Evolutionary conservation across 2,113 vertebrate genomes (phyloP), one percentile per base, ranked within the genome.

Genomic region (Sebastes fasciatus): DNA sequence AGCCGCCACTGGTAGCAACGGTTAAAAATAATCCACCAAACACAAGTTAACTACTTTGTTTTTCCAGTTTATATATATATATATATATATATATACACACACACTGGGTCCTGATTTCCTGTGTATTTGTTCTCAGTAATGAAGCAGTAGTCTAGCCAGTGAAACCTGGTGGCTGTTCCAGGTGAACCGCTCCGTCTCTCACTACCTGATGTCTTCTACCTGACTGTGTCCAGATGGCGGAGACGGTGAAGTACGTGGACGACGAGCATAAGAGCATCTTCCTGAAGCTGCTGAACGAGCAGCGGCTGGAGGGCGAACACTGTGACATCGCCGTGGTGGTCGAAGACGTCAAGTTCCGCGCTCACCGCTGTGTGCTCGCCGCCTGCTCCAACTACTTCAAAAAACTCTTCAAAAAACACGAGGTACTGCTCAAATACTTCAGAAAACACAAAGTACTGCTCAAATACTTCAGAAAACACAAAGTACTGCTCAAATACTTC

Each of bases 321-420:
- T 99, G 98, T 60, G 98, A 99, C 91, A 99, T 99, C 34, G 98
- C 98, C 1, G 98, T 99, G 0, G 97, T 99, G 16, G 98, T 99
- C 1, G 98, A 99, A 81, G 98, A 99, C 88, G 98, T 99, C 21
- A 99, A 99, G 88, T 99, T 99, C 91, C 88, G 97, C 34, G 98
- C 98, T 45, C 98, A 99, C 82, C 95, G 98, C 74, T 99, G 98
- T 0, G 98, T 99, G 5, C 96, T 99, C 3, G 98, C 98, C 0
- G 98, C 98, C 66, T 99, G 98, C 93, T 99, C 98, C 93, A 98
- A 97, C 89, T 99, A 99, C 95, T 99, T 99, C 93, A 99, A 99
- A 63, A 99, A 99, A 76, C 97, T 99, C 61, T 99, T 99, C 90
- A 99, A 99, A 84, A 99, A 99, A 77, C 96, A 99, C 3, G 98